A percentile compares a stretch with the other conserved stretches of the same genome.
These are phyloP conservation scores for Clinocottus analis DNA, from an alignment of 2,113 vertebrate species.

Conservation along the genomic window DNA sequence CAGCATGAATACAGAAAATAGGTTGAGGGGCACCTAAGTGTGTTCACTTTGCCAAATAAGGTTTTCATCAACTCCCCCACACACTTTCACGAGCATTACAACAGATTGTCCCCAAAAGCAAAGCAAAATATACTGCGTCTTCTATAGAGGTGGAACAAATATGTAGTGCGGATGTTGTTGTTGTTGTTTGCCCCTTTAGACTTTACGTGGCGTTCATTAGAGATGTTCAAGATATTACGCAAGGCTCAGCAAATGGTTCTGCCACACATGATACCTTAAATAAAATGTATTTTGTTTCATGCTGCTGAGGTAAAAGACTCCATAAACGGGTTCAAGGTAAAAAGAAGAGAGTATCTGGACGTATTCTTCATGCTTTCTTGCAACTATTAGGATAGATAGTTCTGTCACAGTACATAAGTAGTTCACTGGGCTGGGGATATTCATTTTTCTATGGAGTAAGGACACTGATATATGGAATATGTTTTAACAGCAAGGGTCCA, in stretches of 20 bases:
- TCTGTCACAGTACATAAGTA: slow-evolving; percentile 61
- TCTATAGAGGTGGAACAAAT: slow-evolving; percentile 51
- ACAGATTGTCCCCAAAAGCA: slow-evolving; percentile 77
- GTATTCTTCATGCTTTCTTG: slow-evolving; percentile 49
- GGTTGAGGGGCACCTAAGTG: slow-evolving; percentile 70
- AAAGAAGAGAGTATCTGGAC: slow-evolving; percentile 39
- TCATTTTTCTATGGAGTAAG: slow-evolving; percentile 60
- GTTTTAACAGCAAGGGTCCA: slow-evolving; percentile 52
- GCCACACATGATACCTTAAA: slow-evolving; percentile 51
- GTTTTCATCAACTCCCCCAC: slow-evolving; percentile 79
- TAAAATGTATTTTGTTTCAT: slow-evolving; percentile 47
- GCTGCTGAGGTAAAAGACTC: slow-evolving; percentile 40
- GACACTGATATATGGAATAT: slow-evolving; percentile 58
- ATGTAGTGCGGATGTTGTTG: slow-evolving; percentile 18
- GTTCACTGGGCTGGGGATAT: slow-evolving; percentile 67
- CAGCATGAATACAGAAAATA: slow-evolving; percentile 83
- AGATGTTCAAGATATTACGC: slow-evolving; percentile 47
- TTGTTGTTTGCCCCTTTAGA: neutral
- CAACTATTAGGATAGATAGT: slow-evolving; percentile 71
- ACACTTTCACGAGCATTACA: slow-evolving; percentile 81
- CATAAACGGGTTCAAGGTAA: slow-evolving; percentile 71
- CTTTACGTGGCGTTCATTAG: slow-evolving; percentile 46
- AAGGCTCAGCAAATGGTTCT: slow-evolving; percentile 38
- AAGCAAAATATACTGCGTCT: slow-evolving; percentile 29
- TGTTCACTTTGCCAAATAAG: slow-evolving; percentile 84